Evolutionary conservation across 2,113 vertebrate species (phyloP), one percentile per base, ranked within the genome.

Genomic region (Megaceryle maxima): DNA sequence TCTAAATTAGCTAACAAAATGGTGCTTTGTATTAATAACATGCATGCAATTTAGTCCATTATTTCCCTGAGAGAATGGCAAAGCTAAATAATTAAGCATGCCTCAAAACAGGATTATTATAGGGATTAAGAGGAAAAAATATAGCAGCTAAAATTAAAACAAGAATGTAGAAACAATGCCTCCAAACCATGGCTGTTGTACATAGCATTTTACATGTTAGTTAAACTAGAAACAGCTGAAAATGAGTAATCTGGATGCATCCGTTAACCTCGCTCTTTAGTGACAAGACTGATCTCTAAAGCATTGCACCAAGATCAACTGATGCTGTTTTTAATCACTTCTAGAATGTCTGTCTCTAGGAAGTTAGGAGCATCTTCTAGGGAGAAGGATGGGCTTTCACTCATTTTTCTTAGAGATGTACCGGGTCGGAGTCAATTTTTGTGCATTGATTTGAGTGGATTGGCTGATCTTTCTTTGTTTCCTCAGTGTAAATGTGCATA

Each of bases 191-290:
- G 59, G 56, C 68, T 87, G 76, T 91, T 95, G 69, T 74, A 81
- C 87, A 39, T 90, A 60, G 90, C 56, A 66, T 94, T 95, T 96
- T 95, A 83, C 73, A 76, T 95, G 85, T 85, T 94, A 94, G 74
- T 87, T 95, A 94, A 97, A 95, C 89, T 87, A 94, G 87, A 94
- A 97, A 94, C 94, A 96, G 94, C 82, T 97, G 95, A 97, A 95
- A 96, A 95, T 93, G 48, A 80, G 81, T 91, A 87, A 95, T 96
- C 77, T 87, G 91, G n/a, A 41, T 94, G 70, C 79, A 91, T 97
- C 87, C 96, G 81, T 96, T 93, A 93, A 95, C 90, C 39, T 92
- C 17, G 1, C 63, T 80, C 60, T 89, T 91, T 57, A 93, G 56
- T 86, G 60, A 69, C 72, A 56, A 96, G 83, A 55, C 60, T 55